A percentile compares a stretch with the other conserved stretches of the same genome.
These are phyloP conservation scores for Dolomedes plantarius DNA, from an alignment of 2,888 invertebrate species.

Conservation along the genomic window DNA sequence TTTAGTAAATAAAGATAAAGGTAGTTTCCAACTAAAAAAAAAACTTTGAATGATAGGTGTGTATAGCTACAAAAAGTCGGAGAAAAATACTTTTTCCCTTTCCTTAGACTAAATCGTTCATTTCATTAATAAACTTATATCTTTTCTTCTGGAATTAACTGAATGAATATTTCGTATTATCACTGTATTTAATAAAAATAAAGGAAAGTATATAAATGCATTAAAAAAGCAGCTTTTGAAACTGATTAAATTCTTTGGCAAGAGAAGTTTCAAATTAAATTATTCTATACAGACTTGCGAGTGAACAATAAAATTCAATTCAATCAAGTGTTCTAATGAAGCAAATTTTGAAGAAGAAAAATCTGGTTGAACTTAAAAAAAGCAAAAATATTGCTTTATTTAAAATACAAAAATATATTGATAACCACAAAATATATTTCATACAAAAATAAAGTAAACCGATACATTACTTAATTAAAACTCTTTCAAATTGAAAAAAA, in stretches of 20 bases:
- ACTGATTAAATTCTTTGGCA: background rate
- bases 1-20: too few relatives aligned
- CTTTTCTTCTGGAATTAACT: background rate
- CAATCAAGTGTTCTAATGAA: background rate
- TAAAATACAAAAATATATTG: constrained; percentile 6
- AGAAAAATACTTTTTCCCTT: too few relatives aligned
- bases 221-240: background rate
- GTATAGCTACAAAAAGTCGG: too few relatives aligned
- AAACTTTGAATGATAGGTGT: too few relatives aligned
- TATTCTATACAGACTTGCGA: background rate
- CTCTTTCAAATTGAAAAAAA: too few relatives aligned
- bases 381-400: constrained; percentile 4
- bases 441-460: background rate
- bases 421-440: background rate
- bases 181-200: background rate
- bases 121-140: too few relatives aligned
- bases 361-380: background rate
- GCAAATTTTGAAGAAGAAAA: background rate
- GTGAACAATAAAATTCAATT: background rate
- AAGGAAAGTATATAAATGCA: background rate
- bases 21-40: too few relatives aligned
- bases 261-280: background rate
- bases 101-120: too few relatives aligned
- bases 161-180: background rate
- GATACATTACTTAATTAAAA: background rate